These are phyloP conservation scores for Microctenopoma steveboyesi DNA, from an alignment of 2,797 vertebrate genomes.

Conservation along the genomic window DNA sequence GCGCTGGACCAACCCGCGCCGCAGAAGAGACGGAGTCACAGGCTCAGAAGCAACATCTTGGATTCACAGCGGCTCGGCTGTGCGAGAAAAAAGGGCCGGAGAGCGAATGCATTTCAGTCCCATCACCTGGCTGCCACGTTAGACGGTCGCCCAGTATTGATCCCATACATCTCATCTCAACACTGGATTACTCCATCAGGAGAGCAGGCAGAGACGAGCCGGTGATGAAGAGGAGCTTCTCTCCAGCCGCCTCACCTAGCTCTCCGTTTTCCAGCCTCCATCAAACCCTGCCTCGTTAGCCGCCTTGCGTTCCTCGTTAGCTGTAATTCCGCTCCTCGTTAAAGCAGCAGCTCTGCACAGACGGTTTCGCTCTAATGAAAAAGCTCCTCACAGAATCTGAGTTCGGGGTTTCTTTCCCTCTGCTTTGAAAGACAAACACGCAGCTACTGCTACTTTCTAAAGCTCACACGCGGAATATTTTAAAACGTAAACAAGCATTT, in stretches of 20 bases:
- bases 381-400: slow-evolving; percentile 21
- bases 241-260: slow-evolving; percentile 2
- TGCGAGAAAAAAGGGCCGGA: slow-evolving; percentile 6
- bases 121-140: slow-evolving; percentile 44
- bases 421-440: background rate
- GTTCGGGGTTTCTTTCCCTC: background rate
- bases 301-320: slow-evolving; percentile 40
- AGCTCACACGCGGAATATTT: background rate
- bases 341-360: slow-evolving; percentile 22
- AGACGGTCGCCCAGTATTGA: slow-evolving; percentile 58
- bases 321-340: slow-evolving; percentile 46
- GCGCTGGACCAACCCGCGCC: background rate
- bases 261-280: background rate
- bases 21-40: background rate
- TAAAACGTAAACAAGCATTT: background rate
- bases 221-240: slow-evolving; percentile 12
- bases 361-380: slow-evolving; percentile 29
- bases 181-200: slow-evolving; percentile 47
- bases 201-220: background rate
- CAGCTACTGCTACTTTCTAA: background rate
- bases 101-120: slow-evolving; percentile 33
- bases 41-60: background rate
- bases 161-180: slow-evolving; percentile 56
- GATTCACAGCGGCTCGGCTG: slow-evolving; percentile 15
- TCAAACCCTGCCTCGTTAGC: slow-evolving; percentile 38